Conservation (phyloP, 2,797 vertebrate species). For the Premnoplex brunnescens region DNA sequence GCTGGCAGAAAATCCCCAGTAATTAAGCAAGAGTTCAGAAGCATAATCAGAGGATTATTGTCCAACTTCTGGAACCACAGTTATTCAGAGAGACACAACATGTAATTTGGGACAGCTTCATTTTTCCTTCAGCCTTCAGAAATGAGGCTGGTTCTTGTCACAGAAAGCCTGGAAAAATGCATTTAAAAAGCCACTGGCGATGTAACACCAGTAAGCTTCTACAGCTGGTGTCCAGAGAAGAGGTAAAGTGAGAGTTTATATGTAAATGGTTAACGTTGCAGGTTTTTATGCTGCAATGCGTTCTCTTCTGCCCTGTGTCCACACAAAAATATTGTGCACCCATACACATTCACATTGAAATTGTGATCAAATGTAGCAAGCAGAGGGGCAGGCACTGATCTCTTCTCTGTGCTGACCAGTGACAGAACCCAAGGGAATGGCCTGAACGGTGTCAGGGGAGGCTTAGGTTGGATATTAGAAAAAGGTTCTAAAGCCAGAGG, state of each 20-base stretch:
- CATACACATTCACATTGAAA: conserved; percentile 31
- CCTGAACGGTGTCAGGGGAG: background rate
- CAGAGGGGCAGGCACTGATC: background rate
- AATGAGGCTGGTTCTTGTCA: conserved; percentile 30
- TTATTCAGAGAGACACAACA: conserved; percentile 30
- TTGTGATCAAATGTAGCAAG: conserved; percentile 34
- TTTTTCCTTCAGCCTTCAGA: conserved; percentile 40
- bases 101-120: conserved; percentile 32
- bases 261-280: conserved; percentile 18
- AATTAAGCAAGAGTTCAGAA: conserved; percentile 60
- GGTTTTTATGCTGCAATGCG: conserved; percentile 14
- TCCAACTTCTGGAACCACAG: conserved; percentile 55
- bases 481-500: background rate
- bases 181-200: conserved; percentile 45
- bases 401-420: background rate
- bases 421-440: background rate
- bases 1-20: conserved; percentile 62
- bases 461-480: background rate
- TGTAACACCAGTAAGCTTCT: conserved; percentile 44
- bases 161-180: conserved; percentile 44
- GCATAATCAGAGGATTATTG: conserved; percentile 63
- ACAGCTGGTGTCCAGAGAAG: conserved; percentile 5
- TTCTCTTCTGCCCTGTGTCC: conserved; percentile 58
- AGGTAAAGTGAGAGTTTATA: conserved; percentile 33
- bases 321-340: background rate